These are phyloP conservation scores for Synergus umbraculus DNA, from an alignment of 2,888 invertebrate genomes.

Conservation along the genomic window DNA sequence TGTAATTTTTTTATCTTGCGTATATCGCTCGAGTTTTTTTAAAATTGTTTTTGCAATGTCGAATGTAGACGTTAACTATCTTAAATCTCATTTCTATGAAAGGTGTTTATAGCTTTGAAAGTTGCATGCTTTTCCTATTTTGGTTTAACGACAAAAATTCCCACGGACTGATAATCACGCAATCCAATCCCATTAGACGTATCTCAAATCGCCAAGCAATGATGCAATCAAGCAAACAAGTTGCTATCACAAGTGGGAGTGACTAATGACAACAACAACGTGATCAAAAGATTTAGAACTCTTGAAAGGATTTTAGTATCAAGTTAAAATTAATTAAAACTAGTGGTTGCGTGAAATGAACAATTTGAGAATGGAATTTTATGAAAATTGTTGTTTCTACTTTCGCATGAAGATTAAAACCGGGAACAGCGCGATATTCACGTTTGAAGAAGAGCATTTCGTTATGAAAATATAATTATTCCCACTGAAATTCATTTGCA, in stretches of 20 bases:
- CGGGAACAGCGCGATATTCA: not conserved
- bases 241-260: not conserved
- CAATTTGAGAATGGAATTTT: not conserved
- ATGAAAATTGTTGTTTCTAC: not conserved
- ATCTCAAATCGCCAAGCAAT: slow-evolving; percentile 2
- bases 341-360: not conserved
- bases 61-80: slow-evolving; percentile 26
- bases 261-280: slow-evolving; percentile 1
- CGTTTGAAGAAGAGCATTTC: not conserved
- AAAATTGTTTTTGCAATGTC: not conserved
- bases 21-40: not conserved
- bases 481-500: slow-evolving; percentile 24
- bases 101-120: not conserved
- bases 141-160: slow-evolving; percentile 52
- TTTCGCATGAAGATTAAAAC: slow-evolving; percentile 12
- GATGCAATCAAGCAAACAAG: not conserved
- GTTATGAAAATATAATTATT: slow-evolving; percentile 39
- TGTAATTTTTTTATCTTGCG: not conserved
- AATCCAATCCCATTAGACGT: slow-evolving; percentile 39
- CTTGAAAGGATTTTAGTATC: not conserved
- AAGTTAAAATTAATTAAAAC: not conserved
- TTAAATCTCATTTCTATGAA: not conserved
- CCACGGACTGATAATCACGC: slow-evolving; percentile 46
- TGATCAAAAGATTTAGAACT: not conserved
- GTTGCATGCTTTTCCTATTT: slow-evolving; percentile 25